These are phyloP conservation scores for Graphium colonna DNA, from an alignment of 2,888 invertebrate species.

Conservation along the genomic window DNA sequence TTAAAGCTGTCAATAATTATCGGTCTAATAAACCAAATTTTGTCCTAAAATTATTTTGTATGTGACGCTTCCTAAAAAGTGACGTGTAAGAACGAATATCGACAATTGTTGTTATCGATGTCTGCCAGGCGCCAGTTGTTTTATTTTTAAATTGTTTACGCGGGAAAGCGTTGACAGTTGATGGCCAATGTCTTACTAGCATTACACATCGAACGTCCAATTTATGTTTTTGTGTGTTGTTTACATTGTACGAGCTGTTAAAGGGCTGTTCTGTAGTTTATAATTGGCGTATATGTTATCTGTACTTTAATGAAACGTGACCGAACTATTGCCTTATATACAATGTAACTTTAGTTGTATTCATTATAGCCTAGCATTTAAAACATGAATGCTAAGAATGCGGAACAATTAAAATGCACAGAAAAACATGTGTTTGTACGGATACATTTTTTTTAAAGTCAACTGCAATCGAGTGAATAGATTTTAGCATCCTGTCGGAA, in stretches of 20 bases:
- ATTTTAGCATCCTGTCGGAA: slow-evolving; percentile 12
- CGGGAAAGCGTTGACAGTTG: slow-evolving; percentile 20
- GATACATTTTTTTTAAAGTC: slow-evolving; percentile 6
- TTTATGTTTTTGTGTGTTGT: slow-evolving; percentile 9
- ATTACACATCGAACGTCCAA: slow-evolving; percentile 4
- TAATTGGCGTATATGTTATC: neutral
- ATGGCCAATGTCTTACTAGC: slow-evolving; percentile 22
- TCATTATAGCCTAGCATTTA: slow-evolving; percentile 6
- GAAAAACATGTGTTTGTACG: slow-evolving; percentile 1
- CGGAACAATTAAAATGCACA: slow-evolving; percentile 13
- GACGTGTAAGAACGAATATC: neutral
- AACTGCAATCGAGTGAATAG: slow-evolving; percentile 1
- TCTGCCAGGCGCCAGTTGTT: slow-evolving; percentile 2
- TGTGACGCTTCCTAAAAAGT: neutral
- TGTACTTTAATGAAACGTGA: too few relatives aligned
- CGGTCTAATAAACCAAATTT: too few relatives aligned
- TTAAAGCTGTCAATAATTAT: too few relatives aligned
- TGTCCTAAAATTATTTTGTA: neutral
- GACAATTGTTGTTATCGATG: slow-evolving; percentile 2
- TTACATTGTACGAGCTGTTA: neutral
- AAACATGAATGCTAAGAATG: slow-evolving; percentile 1
- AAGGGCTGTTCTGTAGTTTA: neutral
- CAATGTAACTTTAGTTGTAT: neutral
- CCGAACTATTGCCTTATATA: neutral
- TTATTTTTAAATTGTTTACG: slow-evolving; percentile 17